A percentile compares a stretch with the other conserved stretches of the same genome.
Conservation (phyloP, 2,888 invertebrate genomes). For the Lochmaea capreae region DNA sequence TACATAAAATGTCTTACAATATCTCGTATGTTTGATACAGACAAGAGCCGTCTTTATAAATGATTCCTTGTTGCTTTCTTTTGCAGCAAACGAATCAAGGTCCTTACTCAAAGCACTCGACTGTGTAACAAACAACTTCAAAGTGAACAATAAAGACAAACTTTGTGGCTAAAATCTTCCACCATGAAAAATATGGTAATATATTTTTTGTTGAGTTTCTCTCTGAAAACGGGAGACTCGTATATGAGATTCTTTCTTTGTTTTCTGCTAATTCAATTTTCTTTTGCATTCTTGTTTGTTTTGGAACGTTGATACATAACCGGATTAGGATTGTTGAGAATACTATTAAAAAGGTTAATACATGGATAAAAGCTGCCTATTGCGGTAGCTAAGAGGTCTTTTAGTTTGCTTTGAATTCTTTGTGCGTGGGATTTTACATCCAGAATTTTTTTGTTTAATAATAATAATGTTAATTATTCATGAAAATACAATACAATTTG, state of each 20-base stretch:
- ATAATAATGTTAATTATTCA: too few relatives aligned
- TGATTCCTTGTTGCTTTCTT: constrained; percentile 34
- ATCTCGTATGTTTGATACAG: constrained; percentile 9
- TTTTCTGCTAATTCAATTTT: constrained; percentile 38
- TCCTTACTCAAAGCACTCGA: constrained; percentile 34
- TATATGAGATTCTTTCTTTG: constrained; percentile 34
- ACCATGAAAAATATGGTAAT: constrained; percentile 43
- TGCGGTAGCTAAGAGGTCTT: not conserved
- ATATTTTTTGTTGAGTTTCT: constrained; percentile 33
- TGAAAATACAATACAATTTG: too few relatives aligned
- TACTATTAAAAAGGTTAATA: constrained; percentile 20
- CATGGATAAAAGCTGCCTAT: constrained; percentile 2
- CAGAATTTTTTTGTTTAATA: too few relatives aligned
- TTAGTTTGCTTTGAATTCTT: not conserved
- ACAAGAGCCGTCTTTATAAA: constrained; percentile 25
- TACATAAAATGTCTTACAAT: not conserved
- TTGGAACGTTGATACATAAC: constrained; percentile 22
- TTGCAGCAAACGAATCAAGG: constrained; percentile 30
- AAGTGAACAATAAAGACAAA: constrained; percentile 45
- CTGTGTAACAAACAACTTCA: constrained; percentile 45
- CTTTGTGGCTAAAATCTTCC: constrained; percentile 45
- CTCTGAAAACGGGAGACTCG: constrained; percentile 29
- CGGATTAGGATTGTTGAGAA: constrained; percentile 16
- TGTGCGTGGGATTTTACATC: not conserved
- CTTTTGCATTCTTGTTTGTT: constrained; percentile 29